A percentile compares a stretch with the other conserved stretches of the same genome.
Evolutionary conservation across 2,888 invertebrate genomes (phyloP).

Genomic region (Biston stratarius): DNA sequence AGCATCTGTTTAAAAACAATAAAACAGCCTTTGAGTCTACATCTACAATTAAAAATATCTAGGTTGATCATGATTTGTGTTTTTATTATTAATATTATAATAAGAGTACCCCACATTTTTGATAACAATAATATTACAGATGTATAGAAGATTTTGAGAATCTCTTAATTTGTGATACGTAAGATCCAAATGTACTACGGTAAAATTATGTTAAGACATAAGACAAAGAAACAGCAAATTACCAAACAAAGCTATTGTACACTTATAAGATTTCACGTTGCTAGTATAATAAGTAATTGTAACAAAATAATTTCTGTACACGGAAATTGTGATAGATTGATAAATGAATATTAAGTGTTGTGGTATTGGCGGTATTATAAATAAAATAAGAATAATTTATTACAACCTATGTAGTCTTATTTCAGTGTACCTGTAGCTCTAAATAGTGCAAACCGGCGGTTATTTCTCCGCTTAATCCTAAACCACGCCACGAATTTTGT

Average conservation of each 20-base stretch:
- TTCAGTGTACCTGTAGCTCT: background rate
- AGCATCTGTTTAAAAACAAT: background rate
- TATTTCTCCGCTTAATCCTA: no score
- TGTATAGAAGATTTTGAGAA: background rate
- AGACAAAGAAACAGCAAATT: conserved; percentile 7
- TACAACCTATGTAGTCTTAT: background rate
- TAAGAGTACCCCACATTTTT: no score
- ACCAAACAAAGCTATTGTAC: conserved; percentile 8
- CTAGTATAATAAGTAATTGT: background rate
- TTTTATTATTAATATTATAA: no score
- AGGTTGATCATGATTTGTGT: background rate
- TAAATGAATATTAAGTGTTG: conserved; percentile 3
- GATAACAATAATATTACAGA: no score
- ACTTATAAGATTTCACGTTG: background rate
- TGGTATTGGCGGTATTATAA: conserved; percentile 8
- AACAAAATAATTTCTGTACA: no score
- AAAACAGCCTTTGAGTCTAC: conserved; percentile 2
- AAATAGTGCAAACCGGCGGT: background rate
- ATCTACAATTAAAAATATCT: background rate
- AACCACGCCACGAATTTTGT: no score
- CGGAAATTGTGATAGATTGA: conserved; percentile 16
- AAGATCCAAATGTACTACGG: background rate
- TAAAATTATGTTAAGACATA: background rate
- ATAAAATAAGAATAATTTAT: conserved; percentile 18
- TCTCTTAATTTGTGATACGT: background rate